Conservation (phyloP, 1,140 invertebrate genomes). For the Arctopsyche grandis region DNA sequence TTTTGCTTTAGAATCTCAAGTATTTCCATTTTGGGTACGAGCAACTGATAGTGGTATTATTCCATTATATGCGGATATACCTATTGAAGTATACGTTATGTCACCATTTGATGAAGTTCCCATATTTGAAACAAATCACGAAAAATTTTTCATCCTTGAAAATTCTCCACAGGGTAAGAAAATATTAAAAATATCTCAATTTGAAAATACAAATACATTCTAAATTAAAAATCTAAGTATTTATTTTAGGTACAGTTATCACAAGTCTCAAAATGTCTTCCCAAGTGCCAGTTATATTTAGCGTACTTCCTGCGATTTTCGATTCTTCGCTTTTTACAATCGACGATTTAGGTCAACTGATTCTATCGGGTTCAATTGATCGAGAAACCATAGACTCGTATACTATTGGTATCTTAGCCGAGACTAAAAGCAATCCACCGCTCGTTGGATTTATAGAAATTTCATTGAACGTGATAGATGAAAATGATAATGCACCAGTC, state of each 20-base stretch:
- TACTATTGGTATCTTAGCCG: slow-evolving; percentile 77
- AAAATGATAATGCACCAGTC: slow-evolving; percentile 85
- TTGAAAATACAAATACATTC: too few species aligned
- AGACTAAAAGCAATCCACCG: slow-evolving; percentile 77
- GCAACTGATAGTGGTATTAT: slow-evolving; percentile 77
- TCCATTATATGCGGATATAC: slow-evolving; percentile 75
- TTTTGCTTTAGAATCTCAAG: slow-evolving; percentile 60
- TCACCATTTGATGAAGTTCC: slow-evolving; percentile 73
- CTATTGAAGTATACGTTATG: slow-evolving; percentile 80
- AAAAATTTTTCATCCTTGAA: slow-evolving; percentile 81
- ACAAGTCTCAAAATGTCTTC: slow-evolving; percentile 69
- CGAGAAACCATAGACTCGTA: slow-evolving; percentile 76
- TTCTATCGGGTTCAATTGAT: slow-evolving; percentile 68
- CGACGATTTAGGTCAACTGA: slow-evolving; percentile 44
- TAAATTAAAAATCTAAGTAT: too few species aligned
- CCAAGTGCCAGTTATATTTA: slow-evolving; percentile 45
- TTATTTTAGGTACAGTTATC: slow-evolving; percentile 68
- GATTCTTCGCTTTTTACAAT: slow-evolving; percentile 50
- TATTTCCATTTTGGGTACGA: slow-evolving; percentile 86
- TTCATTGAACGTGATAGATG: slow-evolving; percentile 80
- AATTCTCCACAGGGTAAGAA: slow-evolving; percentile 68
- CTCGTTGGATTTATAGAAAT: slow-evolving; percentile 78
- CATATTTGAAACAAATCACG: slow-evolving; percentile 73
- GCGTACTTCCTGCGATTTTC: slow-evolving; percentile 43
- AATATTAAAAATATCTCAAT: too few species aligned